Conservation (phyloP, 2,797 vertebrate genomes). For the Aeoliscus strigatus region DNA sequence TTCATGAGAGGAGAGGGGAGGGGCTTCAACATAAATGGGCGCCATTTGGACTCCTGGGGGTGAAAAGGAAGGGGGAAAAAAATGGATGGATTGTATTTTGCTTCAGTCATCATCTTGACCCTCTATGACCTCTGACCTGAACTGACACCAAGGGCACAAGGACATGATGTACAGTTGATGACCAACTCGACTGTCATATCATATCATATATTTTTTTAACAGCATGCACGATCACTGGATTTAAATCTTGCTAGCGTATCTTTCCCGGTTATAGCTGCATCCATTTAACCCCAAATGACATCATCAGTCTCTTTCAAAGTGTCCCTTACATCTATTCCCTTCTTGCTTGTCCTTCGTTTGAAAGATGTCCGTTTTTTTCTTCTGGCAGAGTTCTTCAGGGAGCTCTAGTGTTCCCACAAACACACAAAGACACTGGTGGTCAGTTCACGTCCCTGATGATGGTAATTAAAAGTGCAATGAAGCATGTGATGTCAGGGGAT, state of each 20-base stretch:
- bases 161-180: no score
- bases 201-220: no score
- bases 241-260: no score
- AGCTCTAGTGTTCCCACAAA: constrained; percentile 76
- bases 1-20: constrained; percentile 97
- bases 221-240: no score
- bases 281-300: no score
- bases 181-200: no score
- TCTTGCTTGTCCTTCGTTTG: constrained; percentile 96
- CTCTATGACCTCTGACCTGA: no score
- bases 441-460: constrained; percentile 46
- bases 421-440: constrained; percentile 19
- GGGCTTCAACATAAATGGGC: constrained; percentile 95
- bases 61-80: not conserved
- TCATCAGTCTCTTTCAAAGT: not conserved
- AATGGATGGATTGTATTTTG: no score
- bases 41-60: constrained; percentile 88
- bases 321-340: constrained; percentile 88
- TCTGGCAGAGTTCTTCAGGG: constrained; percentile 90
- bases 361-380: constrained; percentile 98
- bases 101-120: no score
- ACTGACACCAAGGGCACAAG: no score
- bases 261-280: no score
- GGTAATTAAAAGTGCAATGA: constrained; percentile 55
- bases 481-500: constrained; percentile 40